Conservation (phyloP, 2,113 vertebrate species). For the Montifringilla adamsi region DNA sequence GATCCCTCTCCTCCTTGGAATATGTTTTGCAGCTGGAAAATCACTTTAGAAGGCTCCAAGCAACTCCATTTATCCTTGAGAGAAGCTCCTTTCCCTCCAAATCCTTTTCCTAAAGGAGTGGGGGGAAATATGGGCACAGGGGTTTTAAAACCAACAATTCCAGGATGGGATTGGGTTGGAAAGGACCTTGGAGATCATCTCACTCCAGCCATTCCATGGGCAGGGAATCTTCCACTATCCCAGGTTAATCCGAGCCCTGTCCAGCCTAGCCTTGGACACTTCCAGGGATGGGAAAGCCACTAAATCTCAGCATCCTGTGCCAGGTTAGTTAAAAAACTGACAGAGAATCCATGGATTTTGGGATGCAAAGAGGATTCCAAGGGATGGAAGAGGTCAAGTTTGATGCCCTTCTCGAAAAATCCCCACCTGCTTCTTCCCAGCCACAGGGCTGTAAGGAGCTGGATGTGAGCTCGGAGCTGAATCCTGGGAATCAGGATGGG, state of each 20-base stretch:
- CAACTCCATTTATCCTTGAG: neutral
- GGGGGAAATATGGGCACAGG: rapidly evolving
- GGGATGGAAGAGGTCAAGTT: neutral
- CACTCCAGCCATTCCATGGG: neutral
- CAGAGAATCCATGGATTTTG: neutral
- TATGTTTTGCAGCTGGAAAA: neutral
- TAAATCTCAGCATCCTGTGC: neutral
- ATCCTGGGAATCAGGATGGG: neutral
- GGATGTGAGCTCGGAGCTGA: neutral
- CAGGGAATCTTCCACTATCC: neutral
- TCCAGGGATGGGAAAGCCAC: neutral
- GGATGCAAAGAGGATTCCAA: neutral
- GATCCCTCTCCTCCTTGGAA: neutral
- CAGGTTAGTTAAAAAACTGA: rapidly evolving
- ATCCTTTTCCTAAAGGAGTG: neutral
- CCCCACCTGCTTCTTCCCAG: neutral
- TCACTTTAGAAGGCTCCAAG: rapidly evolving
- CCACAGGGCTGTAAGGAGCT: rapidly evolving
- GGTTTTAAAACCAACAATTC: neutral
- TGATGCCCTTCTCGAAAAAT: neutral
- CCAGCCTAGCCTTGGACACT: neutral
- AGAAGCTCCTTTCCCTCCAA: neutral
- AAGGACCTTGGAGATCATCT: neutral
- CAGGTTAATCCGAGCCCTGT: rapidly evolving
- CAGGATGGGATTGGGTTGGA: neutral